Conservation (phyloP, 1,140 invertebrate genomes). For the Drosophila sulfurigaster region DNA sequence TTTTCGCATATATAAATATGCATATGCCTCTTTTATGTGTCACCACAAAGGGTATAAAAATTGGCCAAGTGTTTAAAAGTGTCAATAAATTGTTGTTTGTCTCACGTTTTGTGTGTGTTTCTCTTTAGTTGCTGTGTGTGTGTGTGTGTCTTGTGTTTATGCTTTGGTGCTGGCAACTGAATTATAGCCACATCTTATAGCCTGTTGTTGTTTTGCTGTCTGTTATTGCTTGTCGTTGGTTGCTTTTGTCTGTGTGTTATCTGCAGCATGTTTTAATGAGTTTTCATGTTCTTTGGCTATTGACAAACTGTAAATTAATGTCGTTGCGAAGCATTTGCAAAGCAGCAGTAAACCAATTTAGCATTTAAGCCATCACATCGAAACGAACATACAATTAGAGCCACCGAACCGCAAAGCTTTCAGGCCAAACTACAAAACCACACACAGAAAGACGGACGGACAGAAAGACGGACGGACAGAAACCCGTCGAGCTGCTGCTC, state of each 20-base stretch:
- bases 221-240: slow-evolving; percentile 9
- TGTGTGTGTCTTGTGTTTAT: slow-evolving; percentile 15
- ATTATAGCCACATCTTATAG: slow-evolving; percentile 45
- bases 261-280: slow-evolving; percentile 56
- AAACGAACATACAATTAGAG: slow-evolving; percentile 28
- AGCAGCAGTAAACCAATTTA: slow-evolving; percentile 47
- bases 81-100: slow-evolving; percentile 54
- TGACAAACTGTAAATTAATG: slow-evolving; percentile 53
- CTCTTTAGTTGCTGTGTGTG: not conserved
- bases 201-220: slow-evolving; percentile 7
- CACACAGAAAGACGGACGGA: not conserved
- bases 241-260: slow-evolving; percentile 23
- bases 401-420: slow-evolving; percentile 31
- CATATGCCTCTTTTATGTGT: not conserved
- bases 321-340: slow-evolving; percentile 40
- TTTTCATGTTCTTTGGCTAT: slow-evolving; percentile 51
- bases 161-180: slow-evolving; percentile 29
- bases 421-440: slow-evolving; percentile 4
- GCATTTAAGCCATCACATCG: slow-evolving; percentile 44
- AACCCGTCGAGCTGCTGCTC: not conserved
- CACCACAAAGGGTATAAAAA: slow-evolving; percentile 27
- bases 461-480: not conserved
- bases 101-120: slow-evolving; percentile 29
- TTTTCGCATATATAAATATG: not conserved
- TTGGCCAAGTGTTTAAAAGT: slow-evolving; percentile 50